Evolutionary conservation across 1,140 invertebrate genomes (phyloP).

Genomic region (Orussus abietinus): DNA sequence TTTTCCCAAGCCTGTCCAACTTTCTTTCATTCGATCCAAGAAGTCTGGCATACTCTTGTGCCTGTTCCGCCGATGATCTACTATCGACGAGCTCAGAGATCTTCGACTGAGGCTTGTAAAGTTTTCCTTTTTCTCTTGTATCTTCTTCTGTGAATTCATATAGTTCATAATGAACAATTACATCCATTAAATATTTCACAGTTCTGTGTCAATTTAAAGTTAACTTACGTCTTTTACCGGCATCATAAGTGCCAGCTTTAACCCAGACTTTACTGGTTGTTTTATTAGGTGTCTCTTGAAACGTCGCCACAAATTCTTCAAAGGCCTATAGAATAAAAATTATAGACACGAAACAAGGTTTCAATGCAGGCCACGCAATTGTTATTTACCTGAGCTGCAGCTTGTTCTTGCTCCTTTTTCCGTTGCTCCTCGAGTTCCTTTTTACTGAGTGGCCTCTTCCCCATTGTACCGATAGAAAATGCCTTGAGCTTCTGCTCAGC

Average conservation of each 20-base stretch:
- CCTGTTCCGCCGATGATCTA: slow-evolving; percentile 56
- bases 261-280: slow-evolving; percentile 88
- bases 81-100: slow-evolving; percentile 55
- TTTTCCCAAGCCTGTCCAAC: slow-evolving; percentile 67
- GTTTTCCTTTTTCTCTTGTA: slow-evolving; percentile 81
- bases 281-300: slow-evolving; percentile 83
- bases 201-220: too few species aligned
- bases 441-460: slow-evolving; percentile 75
- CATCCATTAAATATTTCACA: slow-evolving; percentile 11
- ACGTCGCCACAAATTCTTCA: slow-evolving; percentile 96
- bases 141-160: slow-evolving; percentile 69
- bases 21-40: slow-evolving; percentile 60
- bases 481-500: slow-evolving; percentile 75
- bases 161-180: slow-evolving; percentile 8
- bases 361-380: background rate
- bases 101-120: slow-evolving; percentile 90
- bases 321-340: slow-evolving; percentile 65
- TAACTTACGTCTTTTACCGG: slow-evolving; percentile 79
- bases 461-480: slow-evolving; percentile 80
- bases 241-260: slow-evolving; percentile 94
- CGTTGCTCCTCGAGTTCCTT: slow-evolving; percentile 82
- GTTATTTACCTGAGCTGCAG: slow-evolving; percentile 65
- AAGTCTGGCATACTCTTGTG: slow-evolving; percentile 70
- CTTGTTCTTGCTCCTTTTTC: slow-evolving; percentile 86
- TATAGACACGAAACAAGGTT: background rate